Conservation (phyloP, 2,888 invertebrate genomes). For the Aleiodes leptofemur region DNA sequence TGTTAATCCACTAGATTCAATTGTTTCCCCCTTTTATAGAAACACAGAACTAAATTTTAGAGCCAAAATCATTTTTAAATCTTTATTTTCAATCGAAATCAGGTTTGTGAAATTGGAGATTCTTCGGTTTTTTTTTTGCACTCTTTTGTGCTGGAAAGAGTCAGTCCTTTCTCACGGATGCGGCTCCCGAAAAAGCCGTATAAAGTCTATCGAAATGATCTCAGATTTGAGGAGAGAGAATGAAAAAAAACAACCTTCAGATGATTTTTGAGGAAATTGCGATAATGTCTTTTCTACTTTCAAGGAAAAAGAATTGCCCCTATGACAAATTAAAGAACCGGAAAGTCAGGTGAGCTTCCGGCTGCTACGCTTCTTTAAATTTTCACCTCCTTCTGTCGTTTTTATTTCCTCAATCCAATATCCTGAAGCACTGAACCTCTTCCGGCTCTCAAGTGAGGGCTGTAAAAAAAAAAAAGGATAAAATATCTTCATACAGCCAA, state of each 20-base stretch:
- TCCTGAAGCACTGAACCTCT: slow-evolving; percentile 29
- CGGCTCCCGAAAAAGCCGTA: too few relatives aligned
- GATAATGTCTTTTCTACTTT: too few relatives aligned
- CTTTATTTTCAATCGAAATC: too few relatives aligned
- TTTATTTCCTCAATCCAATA: slow-evolving; percentile 9
- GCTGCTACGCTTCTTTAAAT: background rate
- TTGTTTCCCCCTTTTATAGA: background rate
- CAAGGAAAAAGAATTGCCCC: background rate
- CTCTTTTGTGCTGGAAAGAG: too few relatives aligned
- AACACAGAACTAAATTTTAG: too few relatives aligned
- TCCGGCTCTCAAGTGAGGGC: slow-evolving; percentile 10
- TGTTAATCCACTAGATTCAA: slow-evolving; percentile 2
- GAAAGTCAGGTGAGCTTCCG: slow-evolving; percentile 25
- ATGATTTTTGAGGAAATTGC: background rate
- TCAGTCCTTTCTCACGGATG: too few relatives aligned
- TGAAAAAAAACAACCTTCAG: too few relatives aligned
- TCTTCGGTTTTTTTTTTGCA: too few relatives aligned
- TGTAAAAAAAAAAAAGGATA: background rate
- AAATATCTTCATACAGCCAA: background rate
- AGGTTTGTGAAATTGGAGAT: too few relatives aligned
- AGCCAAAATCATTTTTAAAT: too few relatives aligned
- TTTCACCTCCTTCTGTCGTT: slow-evolving; percentile 21
- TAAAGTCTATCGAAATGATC: too few relatives aligned
- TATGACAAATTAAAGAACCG: slow-evolving; percentile 1
- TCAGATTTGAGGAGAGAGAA: too few relatives aligned